Evolutionary conservation across 64 coral and sea anemone genomes (phyloP).

Genomic region (Anthopleura sola): DNA sequence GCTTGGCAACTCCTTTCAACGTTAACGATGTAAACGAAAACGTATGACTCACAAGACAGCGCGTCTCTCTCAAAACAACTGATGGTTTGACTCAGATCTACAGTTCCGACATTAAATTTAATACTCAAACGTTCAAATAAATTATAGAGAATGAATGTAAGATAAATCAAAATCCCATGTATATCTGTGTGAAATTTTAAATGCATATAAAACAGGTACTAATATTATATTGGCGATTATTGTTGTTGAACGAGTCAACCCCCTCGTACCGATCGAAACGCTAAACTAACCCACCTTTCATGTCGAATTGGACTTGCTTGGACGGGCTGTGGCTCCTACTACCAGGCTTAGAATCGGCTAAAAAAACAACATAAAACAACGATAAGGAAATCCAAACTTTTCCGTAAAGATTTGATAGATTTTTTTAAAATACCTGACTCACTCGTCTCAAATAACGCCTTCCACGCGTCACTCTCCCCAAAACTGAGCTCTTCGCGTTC

Average conservation of each 20-base stretch:
- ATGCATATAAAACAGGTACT: background rate
- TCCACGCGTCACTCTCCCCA: conserved; percentile 52
- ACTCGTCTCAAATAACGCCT: conserved; percentile 49
- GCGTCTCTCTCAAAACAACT: background rate
- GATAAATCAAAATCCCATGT: background rate
- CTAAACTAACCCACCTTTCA: conserved; percentile 8
- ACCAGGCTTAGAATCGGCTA: background rate
- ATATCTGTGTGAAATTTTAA: background rate
- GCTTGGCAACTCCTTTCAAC: conserved; percentile 23
- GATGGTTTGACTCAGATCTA: background rate
- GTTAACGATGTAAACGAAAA: background rate
- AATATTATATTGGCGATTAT: background rate
- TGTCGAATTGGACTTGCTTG: conserved; percentile 58
- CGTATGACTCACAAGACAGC: background rate
- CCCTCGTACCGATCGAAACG: no score
- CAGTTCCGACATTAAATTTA: background rate
- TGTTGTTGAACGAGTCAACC: background rate
- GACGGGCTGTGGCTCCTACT: conserved; percentile 31
- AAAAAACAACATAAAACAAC: background rate
- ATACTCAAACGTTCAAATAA: background rate
- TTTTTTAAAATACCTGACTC: conserved; percentile 38
- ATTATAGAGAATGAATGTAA: background rate
- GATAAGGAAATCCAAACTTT: background rate
- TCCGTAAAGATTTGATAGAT: background rate
- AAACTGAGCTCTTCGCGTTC: conserved; percentile 25